Evolutionary conservation across 2,888 invertebrate species (phyloP).

Genomic region (Beris chalybata): DNA sequence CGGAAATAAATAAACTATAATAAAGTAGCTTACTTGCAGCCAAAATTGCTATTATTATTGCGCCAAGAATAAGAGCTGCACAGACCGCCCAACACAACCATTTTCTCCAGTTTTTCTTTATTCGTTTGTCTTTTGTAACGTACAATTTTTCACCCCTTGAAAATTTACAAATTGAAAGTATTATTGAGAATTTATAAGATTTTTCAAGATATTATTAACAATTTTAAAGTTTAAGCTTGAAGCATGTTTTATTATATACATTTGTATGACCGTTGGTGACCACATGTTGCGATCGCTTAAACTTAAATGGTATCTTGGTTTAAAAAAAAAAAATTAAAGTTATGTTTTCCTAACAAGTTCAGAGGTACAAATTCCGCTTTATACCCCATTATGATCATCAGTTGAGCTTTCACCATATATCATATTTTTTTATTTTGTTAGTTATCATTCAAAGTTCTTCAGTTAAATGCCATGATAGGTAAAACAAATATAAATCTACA

Average conservation of each 20-base stretch:
- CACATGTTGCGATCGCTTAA: too few relatives aligned
- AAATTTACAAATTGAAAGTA: conserved; percentile 46
- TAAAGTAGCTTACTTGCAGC: conserved; percentile 67
- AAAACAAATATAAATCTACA: too few relatives aligned
- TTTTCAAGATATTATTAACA: background rate
- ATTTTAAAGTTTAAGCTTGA: background rate
- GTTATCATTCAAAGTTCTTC: too few relatives aligned
- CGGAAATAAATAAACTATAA: conserved; percentile 19
- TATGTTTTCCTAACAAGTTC: too few relatives aligned
- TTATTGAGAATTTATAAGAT: background rate
- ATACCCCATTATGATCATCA: too few relatives aligned
- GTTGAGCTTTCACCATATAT: too few relatives aligned
- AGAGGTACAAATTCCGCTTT: too few relatives aligned
- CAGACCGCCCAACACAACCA: conserved; percentile 71
- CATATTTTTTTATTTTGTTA: too few relatives aligned
- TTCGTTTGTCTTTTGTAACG: conserved; percentile 78
- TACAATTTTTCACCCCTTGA: conserved; percentile 80
- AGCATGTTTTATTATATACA: conserved; percentile 1
- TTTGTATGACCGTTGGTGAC: too few relatives aligned
- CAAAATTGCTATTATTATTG: conserved; percentile 71
- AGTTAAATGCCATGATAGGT: too few relatives aligned
- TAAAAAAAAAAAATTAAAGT: too few relatives aligned
- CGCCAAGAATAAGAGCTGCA: conserved; percentile 65
- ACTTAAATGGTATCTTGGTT: too few relatives aligned
- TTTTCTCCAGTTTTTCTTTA: conserved; percentile 67